phyloP scores from a whole-genome alignment of 1,140 invertebrate species.

The Leptoteleia sp. region DNA sequence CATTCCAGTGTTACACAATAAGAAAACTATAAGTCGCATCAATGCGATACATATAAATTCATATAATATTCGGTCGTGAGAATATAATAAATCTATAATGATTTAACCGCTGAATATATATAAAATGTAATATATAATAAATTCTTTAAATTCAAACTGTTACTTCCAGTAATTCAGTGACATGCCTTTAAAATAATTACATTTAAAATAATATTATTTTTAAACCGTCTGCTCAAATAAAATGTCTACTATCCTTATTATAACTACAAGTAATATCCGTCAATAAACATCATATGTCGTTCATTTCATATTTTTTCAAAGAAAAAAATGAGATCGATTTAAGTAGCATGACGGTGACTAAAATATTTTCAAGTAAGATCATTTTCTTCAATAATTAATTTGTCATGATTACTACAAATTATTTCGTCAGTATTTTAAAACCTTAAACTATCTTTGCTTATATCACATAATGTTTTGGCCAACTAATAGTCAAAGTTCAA shows the following conservation, averaged over 20 bases:
- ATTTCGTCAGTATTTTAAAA: background rate
- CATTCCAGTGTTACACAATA: conserved; percentile 40
- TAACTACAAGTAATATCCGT: too few relatives aligned
- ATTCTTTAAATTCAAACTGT: too few relatives aligned
- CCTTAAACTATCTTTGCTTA: conserved; percentile 27
- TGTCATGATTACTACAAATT: conserved; percentile 2
- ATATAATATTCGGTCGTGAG: conserved; percentile 32
- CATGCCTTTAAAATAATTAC: too few relatives aligned
- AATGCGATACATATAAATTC: conserved; percentile 47
- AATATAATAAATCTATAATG: conserved; percentile 32
- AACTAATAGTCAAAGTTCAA: conserved; percentile 14
- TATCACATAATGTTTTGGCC: conserved; percentile 14
- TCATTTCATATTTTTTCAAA: too few relatives aligned
- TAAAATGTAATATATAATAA: conserved; percentile 19
- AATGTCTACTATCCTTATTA: too few relatives aligned
- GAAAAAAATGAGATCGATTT: conserved; percentile 1
- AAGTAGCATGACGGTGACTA: conserved; percentile 5
- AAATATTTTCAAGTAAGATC: conserved; percentile 14
- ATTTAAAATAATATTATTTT: too few relatives aligned
- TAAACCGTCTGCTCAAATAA: too few relatives aligned
- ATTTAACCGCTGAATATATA: conserved; percentile 6
- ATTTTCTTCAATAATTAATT: conserved; percentile 12
- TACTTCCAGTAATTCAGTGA: too few relatives aligned
- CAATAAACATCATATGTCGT: too few relatives aligned
- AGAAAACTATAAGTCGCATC: conserved; percentile 29